phyloP scores from a whole-genome alignment of 2,888 invertebrate species.

The Galeopsomyia nigrocyanea region DNA sequence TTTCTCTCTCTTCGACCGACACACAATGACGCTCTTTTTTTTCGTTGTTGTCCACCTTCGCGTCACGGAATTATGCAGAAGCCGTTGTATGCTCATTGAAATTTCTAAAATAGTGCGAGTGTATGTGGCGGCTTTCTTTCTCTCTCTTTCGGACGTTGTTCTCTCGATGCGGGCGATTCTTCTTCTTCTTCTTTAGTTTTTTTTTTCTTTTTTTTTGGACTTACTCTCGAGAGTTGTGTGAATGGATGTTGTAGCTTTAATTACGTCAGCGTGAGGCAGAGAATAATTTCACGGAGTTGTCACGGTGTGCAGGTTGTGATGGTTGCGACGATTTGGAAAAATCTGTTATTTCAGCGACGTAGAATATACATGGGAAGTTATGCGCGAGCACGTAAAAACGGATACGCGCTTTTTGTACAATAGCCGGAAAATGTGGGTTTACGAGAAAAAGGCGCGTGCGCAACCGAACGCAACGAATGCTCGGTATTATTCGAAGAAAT shows the following conservation, averaged over 20 bases:
- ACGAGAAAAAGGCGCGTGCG: not conserved
- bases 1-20: not conserved
- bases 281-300: no score
- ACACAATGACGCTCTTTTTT: slow-evolving; percentile 21
- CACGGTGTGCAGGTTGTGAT: no score
- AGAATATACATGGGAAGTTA: not conserved
- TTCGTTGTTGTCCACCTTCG: not conserved
- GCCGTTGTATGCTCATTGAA: slow-evolving; percentile 34
- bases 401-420: slow-evolving; percentile 14
- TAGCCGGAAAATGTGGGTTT: slow-evolving; percentile 3
- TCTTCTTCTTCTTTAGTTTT: no score
- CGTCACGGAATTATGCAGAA: slow-evolving; percentile 24
- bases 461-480: not conserved
- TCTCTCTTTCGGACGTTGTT: not conserved
- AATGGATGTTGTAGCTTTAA: no score
- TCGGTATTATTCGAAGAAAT: not conserved
- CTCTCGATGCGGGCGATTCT: no score
- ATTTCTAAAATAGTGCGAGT: slow-evolving; percentile 33
- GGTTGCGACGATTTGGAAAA: no score
- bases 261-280: no score
- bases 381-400: slow-evolving; percentile 13
- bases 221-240: no score
- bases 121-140: not conserved
- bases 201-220: no score
- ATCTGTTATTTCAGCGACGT: slow-evolving; percentile 1